Conservation (phyloP, 1,140 invertebrate genomes). For the Samia ricini region DNA sequence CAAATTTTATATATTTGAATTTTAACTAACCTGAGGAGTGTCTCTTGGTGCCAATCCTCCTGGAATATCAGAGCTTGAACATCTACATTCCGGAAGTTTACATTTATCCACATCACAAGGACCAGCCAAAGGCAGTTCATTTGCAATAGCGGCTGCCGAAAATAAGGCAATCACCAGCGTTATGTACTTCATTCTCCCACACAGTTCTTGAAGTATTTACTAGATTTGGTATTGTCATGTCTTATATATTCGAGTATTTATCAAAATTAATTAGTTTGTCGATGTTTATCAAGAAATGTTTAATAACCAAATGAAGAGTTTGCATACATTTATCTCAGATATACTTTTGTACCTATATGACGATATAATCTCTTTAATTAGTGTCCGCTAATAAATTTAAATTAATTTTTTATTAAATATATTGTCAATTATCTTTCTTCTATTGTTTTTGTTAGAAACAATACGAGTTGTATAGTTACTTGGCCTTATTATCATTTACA, state of each 20-base stretch:
- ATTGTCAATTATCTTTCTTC: too few relatives aligned
- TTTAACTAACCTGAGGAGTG: conserved; percentile 44
- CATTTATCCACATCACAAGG: conserved; percentile 32
- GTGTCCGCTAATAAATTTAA: too few relatives aligned
- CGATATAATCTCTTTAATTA: too few relatives aligned
- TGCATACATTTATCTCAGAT: not conserved
- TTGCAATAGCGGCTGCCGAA: not conserved
- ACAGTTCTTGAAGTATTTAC: not conserved
- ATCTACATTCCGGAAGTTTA: conserved; percentile 66
- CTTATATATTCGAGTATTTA: not conserved
- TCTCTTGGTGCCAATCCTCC: conserved; percentile 43
- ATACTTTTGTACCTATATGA: too few relatives aligned
- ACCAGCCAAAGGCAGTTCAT: conserved; percentile 17
- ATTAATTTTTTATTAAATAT: too few relatives aligned
- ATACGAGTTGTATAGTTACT: too few relatives aligned
- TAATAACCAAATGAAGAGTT: not conserved
- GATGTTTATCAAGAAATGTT: not conserved
- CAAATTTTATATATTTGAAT: too few relatives aligned
- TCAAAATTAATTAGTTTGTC: not conserved
- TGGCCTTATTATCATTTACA: too few relatives aligned
- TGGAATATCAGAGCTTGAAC: conserved; percentile 62
- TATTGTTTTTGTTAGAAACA: too few relatives aligned
- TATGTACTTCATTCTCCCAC: not conserved
- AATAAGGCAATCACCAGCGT: not conserved
- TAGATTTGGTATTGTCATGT: not conserved